Evolutionary conservation across 2,113 vertebrate species (phyloP).

Genomic region (Cyanoderma ruficeps): DNA sequence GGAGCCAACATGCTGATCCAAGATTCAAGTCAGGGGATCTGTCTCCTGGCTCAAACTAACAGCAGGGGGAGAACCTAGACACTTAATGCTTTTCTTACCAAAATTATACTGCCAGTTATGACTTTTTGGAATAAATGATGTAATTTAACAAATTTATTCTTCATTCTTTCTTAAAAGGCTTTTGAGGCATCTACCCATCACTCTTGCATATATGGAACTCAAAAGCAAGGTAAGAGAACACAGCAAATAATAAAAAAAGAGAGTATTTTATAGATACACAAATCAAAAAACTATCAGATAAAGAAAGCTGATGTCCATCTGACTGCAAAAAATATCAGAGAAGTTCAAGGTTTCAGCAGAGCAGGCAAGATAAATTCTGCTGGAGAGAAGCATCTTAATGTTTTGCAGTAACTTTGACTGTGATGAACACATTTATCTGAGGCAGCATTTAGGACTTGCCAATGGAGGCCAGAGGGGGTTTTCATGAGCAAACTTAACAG

Average conservation of each 20-base stretch:
- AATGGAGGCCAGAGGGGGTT: background rate
- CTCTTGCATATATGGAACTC: background rate
- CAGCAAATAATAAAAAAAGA: background rate
- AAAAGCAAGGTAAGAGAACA: background rate
- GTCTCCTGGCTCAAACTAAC: conserved; percentile 36
- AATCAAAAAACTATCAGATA: background rate
- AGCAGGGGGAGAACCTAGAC: background rate
- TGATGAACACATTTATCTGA: background rate
- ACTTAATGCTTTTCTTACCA: conserved; percentile 27
- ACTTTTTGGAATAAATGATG: background rate
- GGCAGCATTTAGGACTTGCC: background rate
- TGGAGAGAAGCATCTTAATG: background rate
- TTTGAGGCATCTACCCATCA: background rate
- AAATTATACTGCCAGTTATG: background rate
- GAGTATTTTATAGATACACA: background rate
- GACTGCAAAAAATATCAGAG: background rate
- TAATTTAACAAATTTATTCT: background rate
- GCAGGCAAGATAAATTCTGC: background rate
- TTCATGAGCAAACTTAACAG: background rate
- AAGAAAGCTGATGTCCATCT: background rate
- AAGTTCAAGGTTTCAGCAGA: background rate
- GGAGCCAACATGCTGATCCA: conserved; percentile 58
- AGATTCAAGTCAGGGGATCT: conserved; percentile 50
- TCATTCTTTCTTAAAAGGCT: background rate
- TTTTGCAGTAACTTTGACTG: background rate